Percentiles rank a stretch among this genome's conserved stretches.
Evolutionary conservation across 1,140 invertebrate genomes (phyloP).

Genomic region (Amyelois transitella): DNA sequence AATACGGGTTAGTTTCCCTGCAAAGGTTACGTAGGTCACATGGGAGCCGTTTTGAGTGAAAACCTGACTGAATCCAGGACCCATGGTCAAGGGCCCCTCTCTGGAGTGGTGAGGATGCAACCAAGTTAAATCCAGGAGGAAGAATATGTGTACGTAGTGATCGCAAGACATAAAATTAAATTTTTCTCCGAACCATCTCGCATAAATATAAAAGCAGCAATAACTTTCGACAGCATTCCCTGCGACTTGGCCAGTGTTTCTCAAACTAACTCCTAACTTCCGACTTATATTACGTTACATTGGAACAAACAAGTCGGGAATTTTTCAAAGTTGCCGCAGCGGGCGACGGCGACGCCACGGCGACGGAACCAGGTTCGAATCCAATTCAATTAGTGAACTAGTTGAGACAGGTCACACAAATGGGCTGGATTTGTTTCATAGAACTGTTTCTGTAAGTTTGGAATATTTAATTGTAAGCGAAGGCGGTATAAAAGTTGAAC

Average conservation of each 20-base stretch:
- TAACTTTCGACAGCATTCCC: background rate
- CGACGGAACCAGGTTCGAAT: constrained; percentile 14
- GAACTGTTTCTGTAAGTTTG: too few relatives aligned
- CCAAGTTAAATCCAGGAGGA: background rate
- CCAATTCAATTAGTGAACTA: constrained; percentile 44
- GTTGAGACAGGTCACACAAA: constrained; percentile 27
- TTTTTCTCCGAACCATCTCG: background rate
- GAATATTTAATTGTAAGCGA: too few relatives aligned
- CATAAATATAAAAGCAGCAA: background rate
- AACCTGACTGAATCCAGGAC: too few relatives aligned
- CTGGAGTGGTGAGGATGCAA: too few relatives aligned
- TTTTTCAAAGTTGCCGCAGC: constrained; percentile 44
- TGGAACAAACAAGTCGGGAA: constrained; percentile 54
- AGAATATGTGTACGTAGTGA: background rate
- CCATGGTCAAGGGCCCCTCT: too few relatives aligned
- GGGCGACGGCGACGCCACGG: constrained; percentile 18
- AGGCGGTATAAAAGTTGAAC: too few relatives aligned
- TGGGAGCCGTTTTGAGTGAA: too few relatives aligned
- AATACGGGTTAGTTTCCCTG: too few relatives aligned
- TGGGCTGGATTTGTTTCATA: constrained; percentile 22
- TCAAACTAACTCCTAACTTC: constrained; percentile 36
- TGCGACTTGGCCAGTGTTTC: constrained; percentile 14
- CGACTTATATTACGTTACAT: constrained; percentile 52
- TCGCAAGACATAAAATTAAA: background rate
- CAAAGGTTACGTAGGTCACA: too few relatives aligned